Evolutionary conservation across 2,888 invertebrate genomes (phyloP), one percentile per base, ranked within the genome.

Genomic region (Xanthia togata): DNA sequence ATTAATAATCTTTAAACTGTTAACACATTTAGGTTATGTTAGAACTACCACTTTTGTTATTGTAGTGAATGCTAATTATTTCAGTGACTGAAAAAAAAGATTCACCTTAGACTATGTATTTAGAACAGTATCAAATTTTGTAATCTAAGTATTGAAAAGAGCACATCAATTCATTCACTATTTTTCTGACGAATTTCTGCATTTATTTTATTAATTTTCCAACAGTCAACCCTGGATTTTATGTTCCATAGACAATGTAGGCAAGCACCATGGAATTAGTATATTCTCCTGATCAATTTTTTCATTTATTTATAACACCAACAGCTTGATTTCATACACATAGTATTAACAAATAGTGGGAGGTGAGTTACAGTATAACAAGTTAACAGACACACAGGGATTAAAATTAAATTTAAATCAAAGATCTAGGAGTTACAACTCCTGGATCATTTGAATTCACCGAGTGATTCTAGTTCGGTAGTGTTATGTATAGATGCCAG

Each of bases 1-100:
- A 86, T 38, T 38, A 83, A 84, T 79, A 85, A 86, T 87, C 83
- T 80, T 78, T 86, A 87, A n/a, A 88, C 85, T 83, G 88, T 86
- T 90, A 89, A 91, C 85, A 89, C 88, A 82, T 87, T 89, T 91
- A 93, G 94, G 95, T 95, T 95, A 95, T 93, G 93, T 92, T 81
- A 76, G 75, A 87, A 90, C 88, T 87, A 90, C 87, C 88, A 90
- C 87, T 90, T 68, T 89, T 83, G 88, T 87, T 82, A 81, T 80
- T 85, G 81, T 71, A 76, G 76, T 84, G 81, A 79, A 82, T 76
- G 44, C 73, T 71, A 78, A 81, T 73, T 68, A 75, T 70, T 81
- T 77, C 78, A 82, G 35, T 69, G 8, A 79, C 76, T 81, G 84
- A 84, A 86, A 81, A 85, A 68, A 76, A 69, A 72, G 78, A 87